phyloP scores from a whole-genome alignment of 2,113 vertebrate genomes.

The Cardinalis cardinalis region DNA sequence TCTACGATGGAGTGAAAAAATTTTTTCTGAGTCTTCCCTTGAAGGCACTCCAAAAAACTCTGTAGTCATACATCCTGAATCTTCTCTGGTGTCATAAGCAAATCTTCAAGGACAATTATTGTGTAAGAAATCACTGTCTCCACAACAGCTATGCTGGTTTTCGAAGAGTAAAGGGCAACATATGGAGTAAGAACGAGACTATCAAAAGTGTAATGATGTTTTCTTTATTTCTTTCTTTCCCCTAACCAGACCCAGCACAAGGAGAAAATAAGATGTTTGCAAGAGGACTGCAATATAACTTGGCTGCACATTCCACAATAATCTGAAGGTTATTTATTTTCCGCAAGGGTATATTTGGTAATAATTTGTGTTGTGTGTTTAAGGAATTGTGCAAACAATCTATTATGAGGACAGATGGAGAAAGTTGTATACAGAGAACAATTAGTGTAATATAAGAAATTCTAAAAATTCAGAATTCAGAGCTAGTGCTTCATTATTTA shows the following conservation, averaged over 20 bases:
- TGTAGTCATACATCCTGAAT: not conserved
- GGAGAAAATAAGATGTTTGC: not conserved
- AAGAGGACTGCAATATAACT: not conserved
- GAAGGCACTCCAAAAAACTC: not conserved
- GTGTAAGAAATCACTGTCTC: not conserved
- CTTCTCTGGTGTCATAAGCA: not conserved
- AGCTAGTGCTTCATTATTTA: not conserved
- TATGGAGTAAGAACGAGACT: not conserved
- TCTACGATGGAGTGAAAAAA: not conserved
- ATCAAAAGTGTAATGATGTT: not conserved
- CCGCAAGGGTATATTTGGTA: not conserved
- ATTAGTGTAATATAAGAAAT: not conserved
- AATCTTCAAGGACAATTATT: not conserved
- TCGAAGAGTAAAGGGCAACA: not conserved
- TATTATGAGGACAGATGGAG: not conserved
- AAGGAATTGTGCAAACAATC: not conserved
- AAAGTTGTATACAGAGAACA: not conserved
- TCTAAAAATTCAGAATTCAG: not conserved
- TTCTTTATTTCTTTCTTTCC: not conserved
- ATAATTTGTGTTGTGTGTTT: not conserved
- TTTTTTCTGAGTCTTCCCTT: not conserved
- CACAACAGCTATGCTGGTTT: not conserved
- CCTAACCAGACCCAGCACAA: rapidly evolving
- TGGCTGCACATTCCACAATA: not conserved
- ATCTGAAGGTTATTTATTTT: not conserved